Conservation (phyloP, 2,113 vertebrate species). For the Platycercus adscitus region DNA sequence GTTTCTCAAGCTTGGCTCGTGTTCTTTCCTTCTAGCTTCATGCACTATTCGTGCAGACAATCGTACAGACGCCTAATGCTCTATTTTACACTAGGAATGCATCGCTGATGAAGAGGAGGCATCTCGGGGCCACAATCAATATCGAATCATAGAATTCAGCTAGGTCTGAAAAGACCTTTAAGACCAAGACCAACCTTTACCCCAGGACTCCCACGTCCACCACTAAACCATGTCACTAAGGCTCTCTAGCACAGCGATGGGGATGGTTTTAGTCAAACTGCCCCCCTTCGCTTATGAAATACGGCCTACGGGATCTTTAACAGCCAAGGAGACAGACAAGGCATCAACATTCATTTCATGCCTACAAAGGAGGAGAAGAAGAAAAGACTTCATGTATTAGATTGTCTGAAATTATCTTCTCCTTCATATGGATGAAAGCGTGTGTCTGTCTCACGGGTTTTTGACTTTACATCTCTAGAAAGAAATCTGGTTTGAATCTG, state of each 20-base stretch:
- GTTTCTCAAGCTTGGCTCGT: accelerated
- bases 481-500: neutral
- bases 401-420: neutral
- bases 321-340: neutral
- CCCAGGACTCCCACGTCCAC: neutral
- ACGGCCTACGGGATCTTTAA: neutral
- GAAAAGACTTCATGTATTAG: neutral
- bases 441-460: neutral
- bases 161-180: neutral
- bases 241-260: neutral
- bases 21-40: no score
- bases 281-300: neutral
- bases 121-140: accelerated
- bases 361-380: neutral
- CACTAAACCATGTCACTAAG: neutral
- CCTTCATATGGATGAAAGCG: neutral
- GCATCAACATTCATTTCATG: neutral
- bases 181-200: neutral
- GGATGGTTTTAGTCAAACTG: neutral
- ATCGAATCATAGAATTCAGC: neutral
- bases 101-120: neutral
- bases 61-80: accelerated
- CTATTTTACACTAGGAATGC: accelerated
- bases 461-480: neutral
- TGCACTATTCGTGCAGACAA: accelerated